Evolutionary conservation across 2,888 invertebrate species (phyloP), one percentile per base, ranked within the genome.

Genomic region (Cryptops parisi): DNA sequence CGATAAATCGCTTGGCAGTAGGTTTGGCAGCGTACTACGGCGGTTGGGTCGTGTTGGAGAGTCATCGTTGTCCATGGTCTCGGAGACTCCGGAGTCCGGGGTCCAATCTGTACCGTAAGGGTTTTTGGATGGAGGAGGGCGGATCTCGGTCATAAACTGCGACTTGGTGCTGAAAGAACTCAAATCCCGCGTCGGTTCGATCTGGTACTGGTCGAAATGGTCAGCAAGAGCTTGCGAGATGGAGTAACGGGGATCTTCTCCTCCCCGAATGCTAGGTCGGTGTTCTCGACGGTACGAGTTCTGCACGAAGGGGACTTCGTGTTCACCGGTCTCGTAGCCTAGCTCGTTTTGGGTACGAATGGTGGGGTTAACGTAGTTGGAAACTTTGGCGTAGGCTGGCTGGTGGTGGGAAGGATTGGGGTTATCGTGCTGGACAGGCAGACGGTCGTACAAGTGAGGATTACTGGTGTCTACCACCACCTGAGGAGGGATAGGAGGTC

Each of bases 181-280:
- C 38, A 47, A 47, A 17, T 51, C 46, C 87, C 56, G 83, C 81
- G 67, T 88, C 87, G 57, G 40, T 63, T 64, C 50, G 88, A 76
- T 72, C 88, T 88, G 87, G 70, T 94, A 94, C 67, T 94, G 93
- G 70, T 93, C 93, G 67, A 90, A 88, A 65, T 88, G 86, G 69
- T 90, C 89, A 65, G 86, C 86, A 61, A 85, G 83, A 12, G 84
- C 76, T 71, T 81, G 76, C 59, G 69, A 68, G 54, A 64, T 62
- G 60, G 65, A 66, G 55, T 62, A 63, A n/a, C 51, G 23, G 12
- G 43, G 23, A 23, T 51, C 51, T 17, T 51, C 51, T 19, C 38
- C 33, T 23, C 25, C 51, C 19, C 51, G 51, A 26, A 33, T 33
- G 33, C 33, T 33, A 33, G 33, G 33, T 33, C 33, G 6, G 33